These are phyloP conservation scores for Drosophila sturtevanti DNA, from an alignment of 1,140 invertebrate genomes.

Conservation along the genomic window DNA sequence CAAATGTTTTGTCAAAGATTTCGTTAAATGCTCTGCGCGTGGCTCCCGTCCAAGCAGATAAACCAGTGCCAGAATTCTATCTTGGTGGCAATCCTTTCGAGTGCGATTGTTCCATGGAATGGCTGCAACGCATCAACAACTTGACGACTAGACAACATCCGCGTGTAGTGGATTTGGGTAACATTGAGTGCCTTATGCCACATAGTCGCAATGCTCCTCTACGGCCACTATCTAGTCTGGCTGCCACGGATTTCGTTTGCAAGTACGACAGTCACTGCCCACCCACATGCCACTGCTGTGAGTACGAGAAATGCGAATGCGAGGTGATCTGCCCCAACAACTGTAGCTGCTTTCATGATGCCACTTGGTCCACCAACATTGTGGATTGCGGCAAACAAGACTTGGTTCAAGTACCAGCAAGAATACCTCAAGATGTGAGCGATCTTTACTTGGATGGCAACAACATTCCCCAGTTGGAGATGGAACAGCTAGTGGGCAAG, in stretches of 20 bases:
- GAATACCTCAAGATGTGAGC: conserved; percentile 94
- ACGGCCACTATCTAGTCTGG: conserved; percentile 88
- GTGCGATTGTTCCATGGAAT: conserved; percentile 94
- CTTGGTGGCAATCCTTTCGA: conserved; percentile 94
- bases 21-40: conserved; percentile 90
- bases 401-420: conserved; percentile 87
- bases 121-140: conserved; percentile 92
- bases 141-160: conserved; percentile 89
- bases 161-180: conserved; percentile 90
- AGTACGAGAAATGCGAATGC: conserved; percentile 93
- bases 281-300: conserved; percentile 92
- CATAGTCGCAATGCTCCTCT: conserved; percentile 89
- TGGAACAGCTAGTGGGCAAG: conserved; percentile 92
- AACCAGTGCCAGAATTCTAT: conserved; percentile 91
- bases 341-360: conserved; percentile 93
- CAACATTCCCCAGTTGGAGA: conserved; percentile 90
- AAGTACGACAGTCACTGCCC: conserved; percentile 92
- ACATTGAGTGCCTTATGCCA: conserved; percentile 91
- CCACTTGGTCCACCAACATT: conserved; percentile 92
- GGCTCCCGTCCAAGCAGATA: conserved; percentile 85
- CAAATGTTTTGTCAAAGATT: conserved; percentile 91
- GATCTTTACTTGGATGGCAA: conserved; percentile 95
- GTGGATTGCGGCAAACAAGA: conserved; percentile 90
- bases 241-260: conserved; percentile 91
- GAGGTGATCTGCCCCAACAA: conserved; percentile 93